phyloP scores from a whole-genome alignment of 2,888 invertebrate genomes.

The Petrolisthes manimaculis region DNA sequence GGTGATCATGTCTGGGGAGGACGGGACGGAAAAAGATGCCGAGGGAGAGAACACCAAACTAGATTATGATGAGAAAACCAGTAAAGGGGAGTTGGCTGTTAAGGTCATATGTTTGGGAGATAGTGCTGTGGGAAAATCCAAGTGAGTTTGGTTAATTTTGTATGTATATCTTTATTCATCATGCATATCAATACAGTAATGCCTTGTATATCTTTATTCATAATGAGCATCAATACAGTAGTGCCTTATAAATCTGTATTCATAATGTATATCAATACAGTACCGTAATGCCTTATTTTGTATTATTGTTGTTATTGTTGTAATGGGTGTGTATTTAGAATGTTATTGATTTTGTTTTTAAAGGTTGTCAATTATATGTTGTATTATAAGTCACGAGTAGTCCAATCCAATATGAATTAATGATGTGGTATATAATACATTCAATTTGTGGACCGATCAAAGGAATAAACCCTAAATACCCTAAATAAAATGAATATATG shows the following conservation, averaged over 20 bases:
- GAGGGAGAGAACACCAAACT: conserved; percentile 56
- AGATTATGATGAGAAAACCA: conserved; percentile 67
- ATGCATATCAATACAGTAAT: background rate
- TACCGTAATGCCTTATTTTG: background rate
- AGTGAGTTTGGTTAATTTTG: conserved; percentile 69
- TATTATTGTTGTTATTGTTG: too few relatives aligned
- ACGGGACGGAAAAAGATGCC: conserved; percentile 23
- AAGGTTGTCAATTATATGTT: too few relatives aligned
- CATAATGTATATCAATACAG: background rate
- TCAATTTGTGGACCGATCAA: too few relatives aligned
- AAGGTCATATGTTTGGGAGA: conserved; percentile 75
- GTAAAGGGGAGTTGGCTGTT: conserved; percentile 68
- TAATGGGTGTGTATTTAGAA: too few relatives aligned
- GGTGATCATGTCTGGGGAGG: conserved; percentile 23
- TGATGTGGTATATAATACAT: too few relatives aligned
- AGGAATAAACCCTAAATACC: too few relatives aligned
- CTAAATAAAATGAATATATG: too few relatives aligned
- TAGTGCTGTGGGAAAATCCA: conserved; percentile 75
- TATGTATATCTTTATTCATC: background rate
- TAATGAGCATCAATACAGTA: background rate
- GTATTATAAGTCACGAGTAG: too few relatives aligned
- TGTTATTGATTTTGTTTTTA: too few relatives aligned
- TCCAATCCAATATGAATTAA: too few relatives aligned
- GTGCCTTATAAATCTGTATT: background rate
- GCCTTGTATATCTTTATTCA: background rate